Evolutionary conservation across 2,888 invertebrate species (phyloP), one percentile per base, ranked within the genome.

Genomic region (Coronaproctus castanopsis): DNA sequence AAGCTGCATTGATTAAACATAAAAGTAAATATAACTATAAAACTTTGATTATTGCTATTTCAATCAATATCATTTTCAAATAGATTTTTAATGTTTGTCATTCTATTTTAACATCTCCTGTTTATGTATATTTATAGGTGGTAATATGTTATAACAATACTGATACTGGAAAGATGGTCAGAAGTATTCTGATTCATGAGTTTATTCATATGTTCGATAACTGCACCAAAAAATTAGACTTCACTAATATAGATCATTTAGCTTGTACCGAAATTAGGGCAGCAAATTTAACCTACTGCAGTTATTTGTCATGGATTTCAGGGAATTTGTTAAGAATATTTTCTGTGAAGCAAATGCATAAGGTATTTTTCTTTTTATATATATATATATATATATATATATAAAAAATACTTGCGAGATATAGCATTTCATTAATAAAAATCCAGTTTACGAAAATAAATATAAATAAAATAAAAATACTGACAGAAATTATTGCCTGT

Each of bases 181-280:
- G 86, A 70, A 85, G 83, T 21, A 85, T 91, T 1, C 70, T 96
- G 52, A 81, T 85, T 0, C 96, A 96, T 68, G 96, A 96, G 73
- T 80, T 96, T 79, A 84, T 95, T 54, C 96, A 96, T 71, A 93
- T 95, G 88, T 95, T 91, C 69, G 96, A 96, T 71, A 87, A 81
- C 69, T 96, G 96, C 70, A 79, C 83, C 52, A 87, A 91, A 65
- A 80, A 95, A 54, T 70, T 93, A 59, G 86, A 96, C 72, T 89
- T 92, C 67, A 83, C 80, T 66, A 89, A 95, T 70, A 76, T 91
- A 64, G 85, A 92, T 64, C 96, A 96, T 71, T 72, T 96, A 60
- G 95, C 95, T 0, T 96, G 96, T 69, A 90, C 93, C 0, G 96
- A 96, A 77, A 86, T 96, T 63, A 75, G 95, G 64, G 96, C 95